A percentile compares a stretch with the other conserved stretches of the same genome.
phyloP scores from a whole-genome alignment of 2,113 vertebrate genomes.

The Nothocercus nigrocapillus region DNA sequence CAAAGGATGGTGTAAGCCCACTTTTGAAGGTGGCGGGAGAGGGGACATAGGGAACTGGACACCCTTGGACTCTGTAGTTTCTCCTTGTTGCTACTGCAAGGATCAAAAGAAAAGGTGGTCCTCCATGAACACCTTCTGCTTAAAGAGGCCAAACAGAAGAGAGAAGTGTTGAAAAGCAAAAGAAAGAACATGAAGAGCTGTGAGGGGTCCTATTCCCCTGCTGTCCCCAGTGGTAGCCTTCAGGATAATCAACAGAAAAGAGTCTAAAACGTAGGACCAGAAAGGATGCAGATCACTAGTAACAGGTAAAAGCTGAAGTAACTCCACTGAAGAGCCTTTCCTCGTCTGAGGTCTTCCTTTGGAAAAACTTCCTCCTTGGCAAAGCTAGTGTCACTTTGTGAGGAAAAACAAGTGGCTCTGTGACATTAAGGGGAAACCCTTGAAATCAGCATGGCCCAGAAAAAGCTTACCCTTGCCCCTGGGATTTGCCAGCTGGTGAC shows the following conservation, averaged over 20 bases:
- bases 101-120: not conserved
- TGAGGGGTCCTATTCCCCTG: accelerated
- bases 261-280: not conserved
- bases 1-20: not conserved
- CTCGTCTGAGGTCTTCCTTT: not conserved
- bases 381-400: not conserved
- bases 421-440: not conserved
- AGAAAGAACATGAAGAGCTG: not conserved
- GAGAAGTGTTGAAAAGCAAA: not conserved
- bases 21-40: not conserved
- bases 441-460: not conserved
- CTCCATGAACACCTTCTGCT: not conserved
- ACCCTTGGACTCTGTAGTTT: not conserved
- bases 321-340: not conserved
- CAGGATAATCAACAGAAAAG: not conserved
- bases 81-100: not conserved
- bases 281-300: not conserved
- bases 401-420: not conserved
- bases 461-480: not conserved
- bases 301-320: not conserved
- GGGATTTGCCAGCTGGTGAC: not conserved
- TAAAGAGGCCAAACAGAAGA: not conserved
- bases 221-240: not conserved
- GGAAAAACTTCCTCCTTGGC: not conserved
- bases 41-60: not conserved